These are phyloP conservation scores for Polydrusus tereticollis DNA, from an alignment of 2,888 invertebrate genomes.

Conservation along the genomic window DNA sequence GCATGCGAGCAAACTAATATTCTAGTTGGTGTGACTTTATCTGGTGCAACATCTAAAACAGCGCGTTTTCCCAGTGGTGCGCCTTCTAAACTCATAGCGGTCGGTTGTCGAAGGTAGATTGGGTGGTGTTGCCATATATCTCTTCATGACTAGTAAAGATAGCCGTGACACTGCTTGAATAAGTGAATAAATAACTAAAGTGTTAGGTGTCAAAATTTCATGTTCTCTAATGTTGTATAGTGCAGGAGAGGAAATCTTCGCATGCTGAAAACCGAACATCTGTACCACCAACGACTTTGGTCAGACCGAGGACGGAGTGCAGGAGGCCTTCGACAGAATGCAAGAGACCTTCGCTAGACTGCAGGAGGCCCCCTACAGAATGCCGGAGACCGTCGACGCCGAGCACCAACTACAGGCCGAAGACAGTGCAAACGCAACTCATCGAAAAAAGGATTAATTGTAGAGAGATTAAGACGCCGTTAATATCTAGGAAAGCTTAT, in stretches of 20 bases:
- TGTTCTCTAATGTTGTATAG: constrained; percentile 15
- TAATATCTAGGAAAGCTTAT: constrained; percentile 53
- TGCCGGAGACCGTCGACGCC: constrained; percentile 7
- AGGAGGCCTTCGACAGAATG: background rate
- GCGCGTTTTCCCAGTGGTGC: too few relatives aligned
- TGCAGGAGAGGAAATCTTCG: constrained; percentile 25
- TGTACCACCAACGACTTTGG: background rate
- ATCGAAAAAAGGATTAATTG: constrained; percentile 45
- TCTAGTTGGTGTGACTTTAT: too few relatives aligned
- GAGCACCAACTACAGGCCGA: constrained; percentile 24
- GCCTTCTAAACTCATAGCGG: too few relatives aligned
- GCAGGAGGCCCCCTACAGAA: background rate
- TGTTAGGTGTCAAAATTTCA: too few relatives aligned
- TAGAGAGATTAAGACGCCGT: constrained; percentile 51
- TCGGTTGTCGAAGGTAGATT: too few relatives aligned
- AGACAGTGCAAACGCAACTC: constrained; percentile 42
- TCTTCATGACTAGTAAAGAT: too few relatives aligned
- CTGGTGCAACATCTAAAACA: too few relatives aligned
- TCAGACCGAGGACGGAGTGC: background rate
- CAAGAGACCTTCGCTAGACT: background rate
- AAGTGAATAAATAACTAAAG: too few relatives aligned
- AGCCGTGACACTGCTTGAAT: too few relatives aligned
- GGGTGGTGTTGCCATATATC: too few relatives aligned
- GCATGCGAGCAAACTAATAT: too few relatives aligned
- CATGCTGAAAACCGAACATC: background rate